These are phyloP conservation scores for Rhynchonycteris naso DNA, from an alignment of 2,797 vertebrate genomes.

Conservation along the genomic window DNA sequence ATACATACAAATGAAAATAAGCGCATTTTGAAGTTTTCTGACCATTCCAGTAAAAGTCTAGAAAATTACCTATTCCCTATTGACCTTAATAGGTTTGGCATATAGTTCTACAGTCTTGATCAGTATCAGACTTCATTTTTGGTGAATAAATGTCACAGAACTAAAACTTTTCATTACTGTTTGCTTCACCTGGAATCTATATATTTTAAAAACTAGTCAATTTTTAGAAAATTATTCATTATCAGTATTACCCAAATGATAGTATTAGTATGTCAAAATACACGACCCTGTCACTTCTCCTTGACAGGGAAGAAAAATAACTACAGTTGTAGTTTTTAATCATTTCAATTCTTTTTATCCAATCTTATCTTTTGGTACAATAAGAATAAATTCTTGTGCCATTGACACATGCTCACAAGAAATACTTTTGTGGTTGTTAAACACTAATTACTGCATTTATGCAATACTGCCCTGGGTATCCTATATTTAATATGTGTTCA, in stretches of 20 bases:
- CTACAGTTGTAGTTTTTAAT: conserved; percentile 16
- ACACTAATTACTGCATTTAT: background rate
- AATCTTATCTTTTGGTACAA: conserved; percentile 2
- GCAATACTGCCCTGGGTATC: background rate
- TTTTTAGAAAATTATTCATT: conserved; percentile 56
- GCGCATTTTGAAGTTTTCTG: background rate
- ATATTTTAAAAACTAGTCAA: conserved; percentile 5
- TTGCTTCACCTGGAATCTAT: conserved; percentile 34
- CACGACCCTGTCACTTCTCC: background rate
- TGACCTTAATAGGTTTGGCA: background rate
- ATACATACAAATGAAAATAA: conserved; percentile 32
- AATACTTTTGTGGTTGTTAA: background rate
- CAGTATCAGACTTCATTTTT: conserved; percentile 45
- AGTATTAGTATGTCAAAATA: conserved; percentile 6
- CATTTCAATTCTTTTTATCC: background rate
- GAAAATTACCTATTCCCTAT: background rate
- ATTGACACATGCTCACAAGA: background rate
- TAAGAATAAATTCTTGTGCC: conserved; percentile 43
- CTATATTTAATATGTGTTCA: background rate
- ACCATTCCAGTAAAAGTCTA: conserved; percentile 25
- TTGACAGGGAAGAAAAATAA: conserved; percentile 50
- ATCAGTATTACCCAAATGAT: background rate
- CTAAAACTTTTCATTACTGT: background rate
- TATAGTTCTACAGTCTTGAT: conserved; percentile 9
- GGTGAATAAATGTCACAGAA: background rate